Percentiles rank a stretch among this genome's conserved stretches.
phyloP scores from a whole-genome alignment of 2,888 invertebrate genomes.

The Steinernema carpocapsae region DNA sequence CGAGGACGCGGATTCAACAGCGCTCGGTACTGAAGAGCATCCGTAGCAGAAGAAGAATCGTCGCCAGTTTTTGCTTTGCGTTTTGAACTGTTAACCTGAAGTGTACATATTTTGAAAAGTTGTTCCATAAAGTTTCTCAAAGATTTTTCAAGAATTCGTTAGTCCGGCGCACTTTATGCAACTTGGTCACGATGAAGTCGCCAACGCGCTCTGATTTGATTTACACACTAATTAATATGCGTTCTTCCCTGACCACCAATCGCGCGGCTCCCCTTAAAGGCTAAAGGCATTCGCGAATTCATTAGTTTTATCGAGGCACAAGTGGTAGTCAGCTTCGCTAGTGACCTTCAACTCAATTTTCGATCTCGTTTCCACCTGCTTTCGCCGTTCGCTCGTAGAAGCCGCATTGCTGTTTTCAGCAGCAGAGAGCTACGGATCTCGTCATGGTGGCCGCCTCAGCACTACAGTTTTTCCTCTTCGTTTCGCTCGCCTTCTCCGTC shows the following conservation, averaged over 20 bases:
- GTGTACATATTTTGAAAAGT: background rate
- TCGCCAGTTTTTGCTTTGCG: background rate
- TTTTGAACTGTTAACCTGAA: background rate
- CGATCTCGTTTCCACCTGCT: conserved; percentile 25
- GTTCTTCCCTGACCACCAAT: background rate
- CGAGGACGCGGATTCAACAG: conserved; percentile 23
- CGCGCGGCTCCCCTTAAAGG: background rate
- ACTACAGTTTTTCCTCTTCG: background rate
- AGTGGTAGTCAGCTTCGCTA: background rate
- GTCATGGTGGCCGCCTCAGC: background rate
- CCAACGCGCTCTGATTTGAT: background rate
- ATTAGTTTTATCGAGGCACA: background rate
- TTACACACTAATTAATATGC: conserved; percentile 5
- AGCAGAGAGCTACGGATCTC: too few species aligned
- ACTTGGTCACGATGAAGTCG: too few species aligned
- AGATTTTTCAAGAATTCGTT: too few species aligned
- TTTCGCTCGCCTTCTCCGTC: background rate
- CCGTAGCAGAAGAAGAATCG: background rate
- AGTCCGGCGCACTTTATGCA: too few species aligned
- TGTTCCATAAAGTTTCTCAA: background rate
- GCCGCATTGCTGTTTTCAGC: background rate
- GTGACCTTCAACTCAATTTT: conserved; percentile 29
- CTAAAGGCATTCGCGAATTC: background rate
- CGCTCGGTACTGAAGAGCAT: background rate
- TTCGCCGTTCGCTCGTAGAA: background rate